Evolutionary conservation across 2,113 vertebrate species (phyloP), one percentile per base, ranked within the genome.

Genomic region (Halichoeres trimaculatus): DNA sequence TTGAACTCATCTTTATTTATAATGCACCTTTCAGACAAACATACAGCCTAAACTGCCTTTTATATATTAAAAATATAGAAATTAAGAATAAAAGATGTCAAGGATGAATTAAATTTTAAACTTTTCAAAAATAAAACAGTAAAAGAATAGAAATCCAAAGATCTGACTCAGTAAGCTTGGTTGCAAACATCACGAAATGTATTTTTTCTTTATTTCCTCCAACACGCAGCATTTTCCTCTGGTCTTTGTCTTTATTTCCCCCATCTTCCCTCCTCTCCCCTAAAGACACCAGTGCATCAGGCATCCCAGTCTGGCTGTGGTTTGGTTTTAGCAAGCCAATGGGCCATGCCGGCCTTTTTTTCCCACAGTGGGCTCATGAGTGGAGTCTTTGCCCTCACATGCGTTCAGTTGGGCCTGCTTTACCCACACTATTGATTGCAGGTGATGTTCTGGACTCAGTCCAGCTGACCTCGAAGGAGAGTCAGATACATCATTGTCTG

Each of bases 401-500:
- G 83, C 58, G 69, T 91, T 89, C 85, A 88, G 86, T 82, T 85
- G 90, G 90, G 89, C 89, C 91, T 90, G 85, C 87, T 94, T 93
- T 93, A 94, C 91, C 92, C 91, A 93, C 91, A 93, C 90, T 92
- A 93, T 92, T 92, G 93, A 94, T 94, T 92, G 93, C 89, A 91
- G 91, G 91, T 94, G 92, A 94, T 93, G 91, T 91, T 89, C 89
- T 94, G 93, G 93, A 91, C 88, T 90, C 70, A 73, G 90, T 89
- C 91, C 92, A 91, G 84, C 74, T 93, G 94, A 94, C 94, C 94
- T 92, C 86, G 52, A 70, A 86, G 87, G 86, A 74, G 89, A 87
- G 84, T 90, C 81, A 92, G 89, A 95, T 94, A 90, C 88, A 94
- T 95, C 93, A 94, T 94, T 93, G 93, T 94, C 92, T 83, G 40